Evolutionary conservation across 2,888 invertebrate species (phyloP).

Genomic region (Chymomyza amoena): DNA sequence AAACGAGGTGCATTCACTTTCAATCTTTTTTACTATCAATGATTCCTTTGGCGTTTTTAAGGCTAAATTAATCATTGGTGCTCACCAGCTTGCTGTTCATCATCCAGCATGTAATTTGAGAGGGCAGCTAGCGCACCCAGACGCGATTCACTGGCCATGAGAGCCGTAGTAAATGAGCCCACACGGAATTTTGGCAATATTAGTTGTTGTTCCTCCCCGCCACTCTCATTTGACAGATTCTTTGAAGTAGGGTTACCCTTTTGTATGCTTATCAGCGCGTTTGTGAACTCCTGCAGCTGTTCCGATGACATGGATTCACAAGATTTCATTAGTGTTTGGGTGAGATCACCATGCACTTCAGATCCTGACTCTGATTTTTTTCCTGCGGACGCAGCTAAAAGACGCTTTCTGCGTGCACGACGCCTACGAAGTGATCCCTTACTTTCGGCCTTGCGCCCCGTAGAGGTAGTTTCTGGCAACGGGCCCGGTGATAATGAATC

Average conservation of each 20-base stretch:
- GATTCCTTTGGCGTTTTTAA: too few species aligned
- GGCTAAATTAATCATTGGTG: not conserved
- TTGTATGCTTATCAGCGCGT: constrained; percentile 76
- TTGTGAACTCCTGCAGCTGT: constrained; percentile 81
- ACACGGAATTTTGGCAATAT: constrained; percentile 84
- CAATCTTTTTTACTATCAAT: too few species aligned
- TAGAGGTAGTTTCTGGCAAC: constrained; percentile 62
- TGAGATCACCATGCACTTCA: constrained; percentile 77
- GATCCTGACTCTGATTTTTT: constrained; percentile 81
- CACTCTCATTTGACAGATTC: constrained; percentile 36
- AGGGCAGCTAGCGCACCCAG: constrained; percentile 78
- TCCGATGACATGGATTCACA: constrained; percentile 81
- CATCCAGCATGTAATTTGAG: constrained; percentile 77
- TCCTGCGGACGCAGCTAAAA: constrained; percentile 60
- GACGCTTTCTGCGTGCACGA: constrained; percentile 76
- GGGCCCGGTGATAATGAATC: constrained; percentile 83
- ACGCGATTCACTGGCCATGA: constrained; percentile 74
- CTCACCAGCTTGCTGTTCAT: constrained; percentile 76
- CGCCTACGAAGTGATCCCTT: constrained; percentile 78
- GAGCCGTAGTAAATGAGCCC: constrained; percentile 80
- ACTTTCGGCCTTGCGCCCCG: constrained; percentile 75
- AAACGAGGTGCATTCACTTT: too few species aligned
- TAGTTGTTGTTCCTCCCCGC: constrained; percentile 79
- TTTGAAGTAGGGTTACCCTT: constrained; percentile 32
- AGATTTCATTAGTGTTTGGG: constrained; percentile 81